Evolutionary conservation across 2,888 invertebrate genomes (phyloP), one percentile per base, ranked within the genome.

Genomic region (Cenopis cana): DNA sequence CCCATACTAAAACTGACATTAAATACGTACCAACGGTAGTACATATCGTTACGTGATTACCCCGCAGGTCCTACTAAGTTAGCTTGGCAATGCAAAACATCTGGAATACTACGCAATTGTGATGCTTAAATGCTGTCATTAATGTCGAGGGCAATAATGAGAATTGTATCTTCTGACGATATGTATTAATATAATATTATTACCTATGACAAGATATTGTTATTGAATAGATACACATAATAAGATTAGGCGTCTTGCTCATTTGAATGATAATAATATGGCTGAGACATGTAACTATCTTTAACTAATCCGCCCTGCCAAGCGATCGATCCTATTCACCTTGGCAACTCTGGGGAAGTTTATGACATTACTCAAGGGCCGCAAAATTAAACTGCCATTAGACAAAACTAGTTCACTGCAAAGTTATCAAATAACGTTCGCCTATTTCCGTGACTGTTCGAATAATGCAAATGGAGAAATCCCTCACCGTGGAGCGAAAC

Each of bases 381-480:
- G 67, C 71, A 71, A 67, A 71, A 71, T 71, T 71, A 71, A 71
- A 71, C 71, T 67, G 46, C 60, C 71, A 71, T 71, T 71, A 71
- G 66, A 67, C 71, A 67, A 71, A 71, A 71, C 71, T 71, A 71
- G 71, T 71, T 71, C 71, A 46, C 61, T 75, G 76, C 74, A 74
- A 75, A 79, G 75, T 77, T 77, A 78, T 76, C 76, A 77, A 79
- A 79, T 71, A 74, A 76, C 77, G 74, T 72, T 75, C 73, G 74
- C 72, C 72, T 68, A 57, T 74, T 76, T 76, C 76, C 81, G 81
- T 82, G 81, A 81, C 82, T 67, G 36, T 83, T 77, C 76, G 75
- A 81, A 82, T 83, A 83, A 83, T 80, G 80, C 77, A 85, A 89
- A 86, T 87, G 81, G 86, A 86, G 84, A 84, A 82, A 86, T 86